phyloP scores from a whole-genome alignment of 2,113 vertebrate genomes.

The Apodemus sylvaticus region DNA sequence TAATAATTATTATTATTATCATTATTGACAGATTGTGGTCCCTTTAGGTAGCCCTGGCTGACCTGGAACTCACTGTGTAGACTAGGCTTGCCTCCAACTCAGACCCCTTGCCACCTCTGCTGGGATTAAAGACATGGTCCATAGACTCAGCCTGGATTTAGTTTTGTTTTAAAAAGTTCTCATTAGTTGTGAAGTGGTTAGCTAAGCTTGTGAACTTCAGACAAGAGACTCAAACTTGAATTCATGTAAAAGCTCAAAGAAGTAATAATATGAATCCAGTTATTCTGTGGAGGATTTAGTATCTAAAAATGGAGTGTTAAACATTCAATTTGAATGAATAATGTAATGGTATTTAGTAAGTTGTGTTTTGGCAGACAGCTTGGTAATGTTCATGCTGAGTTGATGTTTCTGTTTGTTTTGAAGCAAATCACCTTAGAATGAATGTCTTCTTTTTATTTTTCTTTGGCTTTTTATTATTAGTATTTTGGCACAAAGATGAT shows the following conservation, averaged over 20 bases:
- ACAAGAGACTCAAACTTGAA: neutral
- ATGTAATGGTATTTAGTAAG: neutral
- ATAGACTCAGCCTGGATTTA: neutral
- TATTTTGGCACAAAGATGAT: neutral
- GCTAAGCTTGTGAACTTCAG: neutral
- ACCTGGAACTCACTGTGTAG: neutral
- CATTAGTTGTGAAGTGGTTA: neutral
- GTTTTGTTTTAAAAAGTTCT: neutral
- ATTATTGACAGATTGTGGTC: neutral
- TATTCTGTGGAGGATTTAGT: neutral
- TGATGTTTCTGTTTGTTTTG: conserved; percentile 36
- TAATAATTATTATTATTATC: neutral
- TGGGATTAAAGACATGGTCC: neutral
- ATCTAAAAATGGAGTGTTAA: conserved; percentile 24
- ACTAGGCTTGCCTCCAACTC: neutral
- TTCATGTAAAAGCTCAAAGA: neutral
- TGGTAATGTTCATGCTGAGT: neutral
- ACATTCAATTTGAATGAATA: conserved; percentile 33
- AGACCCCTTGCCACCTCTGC: neutral
- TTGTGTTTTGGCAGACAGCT: conserved; percentile 19
- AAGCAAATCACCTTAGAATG: conserved; percentile 1
- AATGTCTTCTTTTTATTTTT: neutral
- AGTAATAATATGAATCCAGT: neutral
- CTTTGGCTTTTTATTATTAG: no score
- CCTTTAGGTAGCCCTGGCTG: neutral